A percentile compares a stretch with the other conserved stretches of the same genome.
These are phyloP conservation scores for Drosophila saltans DNA, from an alignment of 1,140 invertebrate genomes.

Conservation along the genomic window DNA sequence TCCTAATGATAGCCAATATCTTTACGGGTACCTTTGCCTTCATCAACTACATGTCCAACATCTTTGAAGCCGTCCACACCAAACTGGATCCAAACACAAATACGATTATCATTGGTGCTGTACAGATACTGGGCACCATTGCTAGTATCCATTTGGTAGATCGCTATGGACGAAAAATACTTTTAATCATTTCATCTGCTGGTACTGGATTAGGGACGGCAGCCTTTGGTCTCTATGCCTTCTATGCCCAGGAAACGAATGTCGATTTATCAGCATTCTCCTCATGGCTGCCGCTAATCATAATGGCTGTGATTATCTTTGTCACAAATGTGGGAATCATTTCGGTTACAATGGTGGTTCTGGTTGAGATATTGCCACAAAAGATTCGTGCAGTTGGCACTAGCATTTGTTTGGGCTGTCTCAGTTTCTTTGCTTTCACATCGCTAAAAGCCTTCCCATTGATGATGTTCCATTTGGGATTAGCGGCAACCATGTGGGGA, in stretches of 20 bases:
- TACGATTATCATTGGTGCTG: conserved; percentile 84
- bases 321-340: conserved; percentile 65
- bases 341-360: conserved; percentile 72
- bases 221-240: conserved; percentile 66
- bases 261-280: conserved; percentile 49
- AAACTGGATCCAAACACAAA: conserved; percentile 84
- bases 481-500: conserved; percentile 76
- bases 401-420: conserved; percentile 61
- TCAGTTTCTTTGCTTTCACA: conserved; percentile 67
- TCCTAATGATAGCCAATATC: conserved; percentile 69
- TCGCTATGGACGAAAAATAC: conserved; percentile 65
- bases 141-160: conserved; percentile 71
- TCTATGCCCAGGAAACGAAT: conserved; percentile 59
- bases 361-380: conserved; percentile 69
- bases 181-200: conserved; percentile 62
- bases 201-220: conserved; percentile 55
- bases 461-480: conserved; percentile 63
- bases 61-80: conserved; percentile 87
- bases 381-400: conserved; percentile 64
- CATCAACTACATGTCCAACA: conserved; percentile 83
- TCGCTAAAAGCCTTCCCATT: conserved; percentile 69
- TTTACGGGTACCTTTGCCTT: conserved; percentile 75
- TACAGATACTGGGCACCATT: conserved; percentile 84
- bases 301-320: conserved; percentile 74
- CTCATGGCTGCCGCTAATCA: conserved; percentile 64